Evolutionary conservation across 2,113 vertebrate genomes (phyloP).

Genomic region (Odobenus rosmarus): DNA sequence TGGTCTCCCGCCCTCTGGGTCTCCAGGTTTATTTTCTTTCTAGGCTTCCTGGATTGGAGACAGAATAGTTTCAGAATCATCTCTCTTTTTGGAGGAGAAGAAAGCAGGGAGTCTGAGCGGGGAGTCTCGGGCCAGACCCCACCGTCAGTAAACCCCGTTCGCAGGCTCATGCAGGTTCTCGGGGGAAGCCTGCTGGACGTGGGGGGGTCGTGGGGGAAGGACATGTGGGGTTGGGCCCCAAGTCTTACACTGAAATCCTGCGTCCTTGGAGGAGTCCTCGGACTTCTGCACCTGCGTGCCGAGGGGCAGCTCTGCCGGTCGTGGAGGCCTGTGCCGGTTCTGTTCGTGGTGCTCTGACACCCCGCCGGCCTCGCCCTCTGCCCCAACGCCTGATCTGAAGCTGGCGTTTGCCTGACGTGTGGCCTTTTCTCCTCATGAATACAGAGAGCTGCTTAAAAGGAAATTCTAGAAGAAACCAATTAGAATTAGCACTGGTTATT

Average conservation of each 20-base stretch:
- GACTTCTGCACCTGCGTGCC: fast-evolving
- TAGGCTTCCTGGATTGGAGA: neutral
- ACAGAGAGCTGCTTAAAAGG: neutral
- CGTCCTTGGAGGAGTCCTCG: neutral
- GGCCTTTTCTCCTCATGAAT: neutral
- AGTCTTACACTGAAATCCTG: neutral
- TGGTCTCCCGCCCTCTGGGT: fast-evolving
- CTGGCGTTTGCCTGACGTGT: neutral
- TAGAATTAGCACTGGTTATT: neutral
- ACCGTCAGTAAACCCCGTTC: fast-evolving
- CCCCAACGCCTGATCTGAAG: neutral
- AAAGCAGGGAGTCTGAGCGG: neutral
- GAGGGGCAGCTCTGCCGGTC: no score
- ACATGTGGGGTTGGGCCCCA: fast-evolving
- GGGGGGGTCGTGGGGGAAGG: no score
- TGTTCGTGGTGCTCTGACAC: fast-evolving
- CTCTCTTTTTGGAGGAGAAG: neutral
- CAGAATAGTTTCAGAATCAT: neutral
- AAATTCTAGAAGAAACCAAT: neutral
- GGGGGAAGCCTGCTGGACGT: fast-evolving
- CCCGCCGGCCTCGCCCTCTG: neutral
- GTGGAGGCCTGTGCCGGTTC: neutral
- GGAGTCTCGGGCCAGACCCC: neutral
- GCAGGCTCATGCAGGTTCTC: neutral
- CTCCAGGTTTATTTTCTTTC: neutral